A percentile compares a stretch with the other conserved stretches of the same genome.
phyloP scores from a whole-genome alignment of 2,888 invertebrate genomes.

The Agrypnus murinus region DNA sequence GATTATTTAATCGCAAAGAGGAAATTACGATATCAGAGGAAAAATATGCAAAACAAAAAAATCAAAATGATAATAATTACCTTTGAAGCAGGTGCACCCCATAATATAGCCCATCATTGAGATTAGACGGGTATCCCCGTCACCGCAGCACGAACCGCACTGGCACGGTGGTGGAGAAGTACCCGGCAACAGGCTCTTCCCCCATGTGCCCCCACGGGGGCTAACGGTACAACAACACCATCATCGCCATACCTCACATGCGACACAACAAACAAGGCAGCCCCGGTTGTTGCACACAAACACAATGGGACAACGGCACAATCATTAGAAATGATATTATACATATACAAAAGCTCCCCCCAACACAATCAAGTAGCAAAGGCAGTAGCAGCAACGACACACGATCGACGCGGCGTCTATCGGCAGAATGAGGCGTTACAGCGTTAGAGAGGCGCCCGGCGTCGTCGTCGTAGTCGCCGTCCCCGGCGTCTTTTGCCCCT shows the following conservation, averaged over 20 bases:
- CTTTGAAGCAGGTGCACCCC: conserved; percentile 95
- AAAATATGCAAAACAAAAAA: conserved; percentile 14
- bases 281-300: conserved; percentile 49
- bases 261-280: conserved; percentile 50
- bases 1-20: background rate
- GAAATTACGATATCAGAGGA: too few relatives aligned
- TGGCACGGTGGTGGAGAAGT: conserved; percentile 53
- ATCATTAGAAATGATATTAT: conserved; percentile 46
- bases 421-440: conserved; percentile 70
- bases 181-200: conserved; percentile 59
- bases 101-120: conserved; percentile 95
- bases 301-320: conserved; percentile 46
- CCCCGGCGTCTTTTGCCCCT: conserved; percentile 71
- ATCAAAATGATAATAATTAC: conserved; percentile 69
- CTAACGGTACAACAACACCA: conserved; percentile 52
- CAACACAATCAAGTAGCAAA: too few relatives aligned
- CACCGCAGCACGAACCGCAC: conserved; percentile 59
- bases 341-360: conserved; percentile 47
- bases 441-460: conserved; percentile 67
- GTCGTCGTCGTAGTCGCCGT: too few relatives aligned
- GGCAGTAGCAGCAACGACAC: too few relatives aligned
- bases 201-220: conserved; percentile 56
- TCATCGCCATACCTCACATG: conserved; percentile 51
- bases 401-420: conserved; percentile 58
- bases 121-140: conserved; percentile 60